phyloP scores from a whole-genome alignment of 2,113 vertebrate species.

The Bolborhynchus lineola region DNA sequence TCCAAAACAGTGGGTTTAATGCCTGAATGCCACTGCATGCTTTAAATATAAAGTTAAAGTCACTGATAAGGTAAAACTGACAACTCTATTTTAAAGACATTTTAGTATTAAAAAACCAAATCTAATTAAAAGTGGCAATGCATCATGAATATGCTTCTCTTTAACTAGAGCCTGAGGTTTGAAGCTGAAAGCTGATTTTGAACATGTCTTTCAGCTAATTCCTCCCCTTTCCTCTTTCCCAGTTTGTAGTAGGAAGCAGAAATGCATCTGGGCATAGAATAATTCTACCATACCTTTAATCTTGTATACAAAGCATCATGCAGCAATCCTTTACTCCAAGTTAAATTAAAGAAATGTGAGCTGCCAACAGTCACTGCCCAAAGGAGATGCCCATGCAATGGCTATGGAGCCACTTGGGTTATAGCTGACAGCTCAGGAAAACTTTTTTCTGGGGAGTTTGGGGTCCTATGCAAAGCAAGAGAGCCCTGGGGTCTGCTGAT shows the following conservation, averaged over 20 bases:
- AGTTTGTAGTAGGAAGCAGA: neutral
- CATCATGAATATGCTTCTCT: neutral
- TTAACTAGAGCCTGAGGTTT: neutral
- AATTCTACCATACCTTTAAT: neutral
- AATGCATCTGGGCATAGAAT: neutral
- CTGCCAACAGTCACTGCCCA: neutral
- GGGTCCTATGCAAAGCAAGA: neutral
- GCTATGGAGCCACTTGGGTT: neutral
- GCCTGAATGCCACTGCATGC: neutral
- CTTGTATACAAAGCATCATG: rapidly evolving
- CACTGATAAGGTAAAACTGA: neutral
- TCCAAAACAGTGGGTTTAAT: neutral
- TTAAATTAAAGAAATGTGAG: neutral
- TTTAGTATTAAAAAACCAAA: neutral
- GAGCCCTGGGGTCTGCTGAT: rapidly evolving
- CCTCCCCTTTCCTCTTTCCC: neutral
- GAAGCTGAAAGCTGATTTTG: neutral
- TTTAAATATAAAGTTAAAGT: neutral
- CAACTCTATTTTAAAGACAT: neutral
- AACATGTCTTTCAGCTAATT: neutral
- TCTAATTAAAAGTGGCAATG: neutral
- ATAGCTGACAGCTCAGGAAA: neutral
- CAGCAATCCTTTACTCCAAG: neutral
- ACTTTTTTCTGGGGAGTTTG: neutral
- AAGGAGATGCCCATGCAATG: neutral